Evolutionary conservation across 2,113 vertebrate genomes (phyloP).

Genomic region (Eolophus roseicapilla): DNA sequence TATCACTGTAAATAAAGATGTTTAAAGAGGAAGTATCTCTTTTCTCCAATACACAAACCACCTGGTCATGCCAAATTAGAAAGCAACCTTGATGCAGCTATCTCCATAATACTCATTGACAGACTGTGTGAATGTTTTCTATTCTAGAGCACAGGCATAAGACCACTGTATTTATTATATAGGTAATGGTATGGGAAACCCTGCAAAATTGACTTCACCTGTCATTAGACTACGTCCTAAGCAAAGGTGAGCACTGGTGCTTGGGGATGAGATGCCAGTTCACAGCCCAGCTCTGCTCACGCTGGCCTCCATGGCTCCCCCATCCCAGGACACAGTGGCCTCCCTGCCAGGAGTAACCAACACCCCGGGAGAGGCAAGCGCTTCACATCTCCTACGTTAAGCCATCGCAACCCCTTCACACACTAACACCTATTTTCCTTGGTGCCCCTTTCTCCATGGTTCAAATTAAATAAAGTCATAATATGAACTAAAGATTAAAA

Average conservation of each 20-base stretch:
- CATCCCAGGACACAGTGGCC: rapidly evolving
- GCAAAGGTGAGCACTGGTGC: too few relatives aligned
- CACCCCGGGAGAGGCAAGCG: rapidly evolving
- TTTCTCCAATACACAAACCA: neutral
- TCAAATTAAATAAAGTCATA: neutral
- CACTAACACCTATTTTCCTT: too few relatives aligned
- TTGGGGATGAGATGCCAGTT: rapidly evolving
- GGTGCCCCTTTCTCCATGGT: neutral
- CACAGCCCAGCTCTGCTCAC: rapidly evolving
- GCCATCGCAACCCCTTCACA: neutral
- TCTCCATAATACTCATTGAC: neutral
- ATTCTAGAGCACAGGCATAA: neutral
- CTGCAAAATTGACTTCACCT: neutral
- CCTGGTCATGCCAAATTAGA: neutral
- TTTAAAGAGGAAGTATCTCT: neutral
- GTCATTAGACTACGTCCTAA: rapidly evolving
- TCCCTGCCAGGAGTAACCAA: neutral
- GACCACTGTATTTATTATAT: neutral
- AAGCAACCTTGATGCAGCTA: neutral
- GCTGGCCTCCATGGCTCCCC: too few relatives aligned
- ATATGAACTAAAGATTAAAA: neutral
- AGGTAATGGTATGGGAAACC: neutral
- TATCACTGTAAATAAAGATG: neutral
- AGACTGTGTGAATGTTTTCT: neutral
- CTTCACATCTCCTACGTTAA: neutral